Evolutionary conservation across 2,113 vertebrate genomes (phyloP).

Genomic region (Capreolus pygargus): DNA sequence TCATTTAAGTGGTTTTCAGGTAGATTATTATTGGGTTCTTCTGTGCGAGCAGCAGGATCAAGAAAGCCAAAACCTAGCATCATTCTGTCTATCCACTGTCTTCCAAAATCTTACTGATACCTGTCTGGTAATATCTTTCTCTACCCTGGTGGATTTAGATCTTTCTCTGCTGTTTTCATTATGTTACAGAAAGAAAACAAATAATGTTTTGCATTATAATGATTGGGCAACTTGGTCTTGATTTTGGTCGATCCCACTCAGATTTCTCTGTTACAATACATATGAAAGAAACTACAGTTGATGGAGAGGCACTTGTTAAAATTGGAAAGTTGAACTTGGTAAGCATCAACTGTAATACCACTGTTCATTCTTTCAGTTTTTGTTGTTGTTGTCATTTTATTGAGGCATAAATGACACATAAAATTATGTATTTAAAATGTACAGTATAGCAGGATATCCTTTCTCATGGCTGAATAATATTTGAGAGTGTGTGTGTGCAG

Average conservation of each 20-base stretch:
- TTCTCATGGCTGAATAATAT: neutral
- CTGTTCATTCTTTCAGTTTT: neutral
- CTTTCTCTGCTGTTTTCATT: conserved; percentile 3
- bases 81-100: neutral
- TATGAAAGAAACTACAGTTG: conserved; percentile 96
- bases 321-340: conserved; percentile 98
- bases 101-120: neutral
- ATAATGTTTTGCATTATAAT: conserved; percentile 21
- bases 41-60: neutral
- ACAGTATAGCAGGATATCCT: neutral
- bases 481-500: neutral
- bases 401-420: neutral
- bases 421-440: neutral
- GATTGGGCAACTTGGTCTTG: conserved; percentile 42
- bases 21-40: neutral
- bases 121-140: neutral
- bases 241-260: conserved; percentile 93
- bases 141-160: neutral
- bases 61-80: conserved; percentile 5
- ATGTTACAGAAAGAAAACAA: conserved; percentile 14
- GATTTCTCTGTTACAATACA: conserved; percentile 98
- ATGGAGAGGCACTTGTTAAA: conserved; percentile 98
- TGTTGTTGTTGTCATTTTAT: neutral
- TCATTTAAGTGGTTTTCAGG: neutral
- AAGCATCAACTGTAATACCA: conserved; percentile 56